phyloP scores from a whole-genome alignment of 2,113 vertebrate genomes.

The Cyprinodon tularosa region DNA sequence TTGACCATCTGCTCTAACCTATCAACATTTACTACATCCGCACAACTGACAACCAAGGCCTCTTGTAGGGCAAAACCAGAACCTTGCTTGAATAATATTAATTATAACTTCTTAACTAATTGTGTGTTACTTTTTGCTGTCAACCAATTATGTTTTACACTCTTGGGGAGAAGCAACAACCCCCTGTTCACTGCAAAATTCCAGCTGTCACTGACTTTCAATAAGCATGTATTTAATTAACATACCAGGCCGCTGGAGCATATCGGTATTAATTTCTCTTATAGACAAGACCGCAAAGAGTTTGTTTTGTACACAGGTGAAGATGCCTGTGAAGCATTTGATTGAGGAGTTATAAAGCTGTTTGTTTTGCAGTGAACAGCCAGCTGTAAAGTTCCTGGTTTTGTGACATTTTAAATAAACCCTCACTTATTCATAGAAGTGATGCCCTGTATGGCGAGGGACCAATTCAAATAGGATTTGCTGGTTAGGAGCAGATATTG shows the following conservation, averaged over 20 bases:
- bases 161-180: slow-evolving; percentile 66
- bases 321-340: slow-evolving; percentile 49
- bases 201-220: slow-evolving; percentile 81
- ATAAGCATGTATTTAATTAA: slow-evolving; percentile 83
- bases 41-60: slow-evolving; percentile 17
- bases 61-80: slow-evolving; percentile 43
- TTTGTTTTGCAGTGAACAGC: slow-evolving; percentile 38
- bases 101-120: slow-evolving; percentile 79
- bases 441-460: not conserved
- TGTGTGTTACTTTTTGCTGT: slow-evolving; percentile 79
- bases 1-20: slow-evolving; percentile 44
- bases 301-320: slow-evolving; percentile 45
- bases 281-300: slow-evolving; percentile 48
- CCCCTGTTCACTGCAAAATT: slow-evolving; percentile 71
- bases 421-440: slow-evolving; percentile 3
- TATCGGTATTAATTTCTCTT: slow-evolving; percentile 74
- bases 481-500: slow-evolving; percentile 40
- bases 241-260: slow-evolving; percentile 75
- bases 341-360: slow-evolving; percentile 45
- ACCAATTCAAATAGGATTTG: slow-evolving; percentile 25
- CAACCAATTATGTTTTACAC: slow-evolving; percentile 78
- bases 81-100: slow-evolving; percentile 76
- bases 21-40: slow-evolving; percentile 50
- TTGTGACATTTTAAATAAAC: slow-evolving; percentile 27
- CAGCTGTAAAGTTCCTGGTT: slow-evolving; percentile 25